These are phyloP conservation scores for Malurus leucopterus DNA, from an alignment of 2,797 vertebrate genomes.

Conservation along the genomic window DNA sequence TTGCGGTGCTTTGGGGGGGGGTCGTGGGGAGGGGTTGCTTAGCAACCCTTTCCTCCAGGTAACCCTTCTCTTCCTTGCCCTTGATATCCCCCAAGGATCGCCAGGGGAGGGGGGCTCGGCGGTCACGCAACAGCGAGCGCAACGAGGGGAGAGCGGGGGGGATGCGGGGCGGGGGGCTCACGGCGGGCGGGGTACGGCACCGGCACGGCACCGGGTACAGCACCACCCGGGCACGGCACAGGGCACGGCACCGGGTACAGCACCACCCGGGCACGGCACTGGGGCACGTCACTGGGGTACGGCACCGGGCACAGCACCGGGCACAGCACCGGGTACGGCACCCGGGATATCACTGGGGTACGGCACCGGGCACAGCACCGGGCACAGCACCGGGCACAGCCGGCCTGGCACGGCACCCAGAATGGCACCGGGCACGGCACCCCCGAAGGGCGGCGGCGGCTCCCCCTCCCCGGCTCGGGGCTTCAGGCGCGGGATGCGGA, in stretches of 20 bases:
- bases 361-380: too few relatives aligned
- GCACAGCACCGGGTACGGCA: too few relatives aligned
- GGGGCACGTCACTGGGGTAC: too few relatives aligned
- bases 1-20: constrained; percentile 71
- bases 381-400: neutral
- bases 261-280: too few relatives aligned
- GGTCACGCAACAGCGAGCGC: constrained; percentile 56
- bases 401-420: neutral
- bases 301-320: too few relatives aligned
- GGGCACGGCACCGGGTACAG: too few relatives aligned
- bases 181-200: too few relatives aligned
- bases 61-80: constrained; percentile 79
- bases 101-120: constrained; percentile 54
- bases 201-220: too few relatives aligned
- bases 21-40: constrained; percentile 70
- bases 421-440: neutral
- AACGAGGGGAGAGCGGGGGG: constrained; percentile 28
- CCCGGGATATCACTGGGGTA: too few relatives aligned
- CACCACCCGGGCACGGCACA: too few relatives aligned
- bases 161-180: neutral
- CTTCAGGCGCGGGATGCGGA: accelerated
- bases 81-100: constrained; percentile 77
- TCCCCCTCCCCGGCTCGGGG: neutral
- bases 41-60: constrained; percentile 83
- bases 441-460: neutral